Base-by-base conservation (phyloP, 2,797 vertebrate species). In the Manis javanica region DNA sequence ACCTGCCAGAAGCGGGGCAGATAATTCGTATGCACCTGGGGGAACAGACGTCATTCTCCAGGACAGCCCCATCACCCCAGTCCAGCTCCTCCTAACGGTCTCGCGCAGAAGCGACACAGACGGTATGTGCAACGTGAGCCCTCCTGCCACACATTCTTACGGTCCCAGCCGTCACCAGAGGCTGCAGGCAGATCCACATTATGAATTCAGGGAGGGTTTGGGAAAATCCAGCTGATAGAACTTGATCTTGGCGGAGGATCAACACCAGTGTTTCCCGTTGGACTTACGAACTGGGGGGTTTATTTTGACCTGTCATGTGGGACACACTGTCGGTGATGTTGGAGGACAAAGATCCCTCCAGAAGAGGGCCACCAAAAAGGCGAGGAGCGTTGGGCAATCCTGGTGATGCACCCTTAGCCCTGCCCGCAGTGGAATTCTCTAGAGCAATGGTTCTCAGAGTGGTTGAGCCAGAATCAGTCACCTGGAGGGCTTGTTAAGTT, bases 51-150 rank as follows among this genome's bases (percentile, higher is more conserved):
- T 63, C 64, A 16, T 72, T 46, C 83, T 37, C 66, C 31, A 2
- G 0, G 4, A 8, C 0, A 11, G 59, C 13, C 31, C 61, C 49
- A 9, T 63, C 79, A 18, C 29, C 19, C 31, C 11, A 16, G 7
- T 4, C 85, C 51, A 39, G 68, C 83, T 39, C 69, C 90, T 71
- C 49, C 81, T 18, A 21, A 81, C 31, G 51, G 21, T 4, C 63
- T 66, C 78, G 24, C 53, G 64, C 46, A 81, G 79, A 87, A 39
- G 26, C 7, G 31, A 55, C 64, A 74, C 64, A 66, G 90, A 46
- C 23, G 26, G 18, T 11, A 3, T n/a, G 64, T 63, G 63, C 23
- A 19, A 49, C 14, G 3, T 2, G 34, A 51, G 37, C 61, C 64
- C 71, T 84, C 82, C 57, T 61, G 83, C 78, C 57, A 46, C 87